These are phyloP conservation scores for Apantesis nais DNA, from an alignment of 2,888 invertebrate species.

Conservation along the genomic window DNA sequence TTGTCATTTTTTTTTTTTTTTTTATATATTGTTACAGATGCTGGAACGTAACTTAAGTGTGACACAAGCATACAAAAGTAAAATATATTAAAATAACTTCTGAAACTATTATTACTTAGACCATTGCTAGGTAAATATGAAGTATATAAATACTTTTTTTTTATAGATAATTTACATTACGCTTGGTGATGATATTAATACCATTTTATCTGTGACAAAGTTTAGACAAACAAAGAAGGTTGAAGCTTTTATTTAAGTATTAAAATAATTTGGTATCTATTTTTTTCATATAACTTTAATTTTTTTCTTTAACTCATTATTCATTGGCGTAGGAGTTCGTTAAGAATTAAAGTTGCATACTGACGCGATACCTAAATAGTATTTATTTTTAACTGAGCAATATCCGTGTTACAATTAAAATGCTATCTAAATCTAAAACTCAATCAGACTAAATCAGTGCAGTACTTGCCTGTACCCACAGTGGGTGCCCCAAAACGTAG, in stretches of 20 bases:
- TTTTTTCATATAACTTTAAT: too few relatives aligned
- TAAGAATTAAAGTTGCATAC: neutral
- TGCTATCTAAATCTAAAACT: neutral
- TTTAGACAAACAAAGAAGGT: neutral
- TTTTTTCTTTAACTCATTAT: too few relatives aligned
- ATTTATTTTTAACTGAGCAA: neutral
- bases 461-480: conserved; percentile 61
- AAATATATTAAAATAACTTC: neutral
- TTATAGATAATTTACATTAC: too few relatives aligned
- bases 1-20: conserved; percentile 6
- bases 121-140: too few relatives aligned
- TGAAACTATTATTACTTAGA: neutral
- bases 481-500: conserved; percentile 75
- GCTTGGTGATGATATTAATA: too few relatives aligned
- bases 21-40: neutral
- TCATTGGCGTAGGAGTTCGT: neutral
- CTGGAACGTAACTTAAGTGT: neutral
- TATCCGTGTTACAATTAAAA: too few relatives aligned
- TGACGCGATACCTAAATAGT: neutral
- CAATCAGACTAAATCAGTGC: conserved; percentile 29
- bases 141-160: too few relatives aligned
- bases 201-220: too few relatives aligned
- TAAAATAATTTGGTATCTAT: too few relatives aligned
- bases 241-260: neutral
- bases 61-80: neutral